Conservation (phyloP, 2,797 vertebrate genomes). For the Chaenodraco wilsoni region DNA sequence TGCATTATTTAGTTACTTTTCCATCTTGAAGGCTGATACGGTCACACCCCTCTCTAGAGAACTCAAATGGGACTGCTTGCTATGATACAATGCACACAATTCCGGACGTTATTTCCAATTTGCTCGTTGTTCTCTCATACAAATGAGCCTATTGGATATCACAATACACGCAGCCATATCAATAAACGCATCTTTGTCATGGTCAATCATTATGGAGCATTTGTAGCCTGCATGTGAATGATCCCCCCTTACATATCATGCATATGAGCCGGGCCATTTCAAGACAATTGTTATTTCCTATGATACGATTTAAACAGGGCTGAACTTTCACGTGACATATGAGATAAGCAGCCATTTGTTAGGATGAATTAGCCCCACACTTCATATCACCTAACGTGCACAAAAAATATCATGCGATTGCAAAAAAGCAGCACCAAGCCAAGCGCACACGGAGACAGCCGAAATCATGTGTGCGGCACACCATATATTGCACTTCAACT, state of each 20-base stretch:
- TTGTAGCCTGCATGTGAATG: conserved; percentile 28
- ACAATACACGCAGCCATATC: conserved; percentile 40
- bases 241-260: conserved; percentile 32
- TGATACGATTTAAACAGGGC: conserved; percentile 45
- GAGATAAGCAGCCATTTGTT: conserved; percentile 72
- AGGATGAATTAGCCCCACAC: conserved; percentile 60
- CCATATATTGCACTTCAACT: conserved; percentile 89
- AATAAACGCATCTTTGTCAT: conserved; percentile 34
- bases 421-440: conserved; percentile 46
- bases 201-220: conserved; percentile 29
- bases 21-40: conserved; percentile 71
- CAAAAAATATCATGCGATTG: conserved; percentile 43
- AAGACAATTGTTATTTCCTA: conserved; percentile 30
- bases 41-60: conserved; percentile 82
- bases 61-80: conserved; percentile 74
- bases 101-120: conserved; percentile 38
- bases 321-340: conserved; percentile 76
- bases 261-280: conserved; percentile 33
- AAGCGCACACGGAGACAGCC: conserved; percentile 48
- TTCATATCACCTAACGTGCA: conserved; percentile 50
- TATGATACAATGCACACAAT: conserved; percentile 64
- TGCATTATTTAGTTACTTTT: conserved; percentile 80
- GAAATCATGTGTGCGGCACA: conserved; percentile 61
- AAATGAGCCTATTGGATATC: conserved; percentile 23
- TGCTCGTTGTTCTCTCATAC: conserved; percentile 41